Evolutionary conservation across 2,888 invertebrate species (phyloP), one percentile per base, ranked within the genome.

Genomic region (Caenorhabditis sulstoni): DNA sequence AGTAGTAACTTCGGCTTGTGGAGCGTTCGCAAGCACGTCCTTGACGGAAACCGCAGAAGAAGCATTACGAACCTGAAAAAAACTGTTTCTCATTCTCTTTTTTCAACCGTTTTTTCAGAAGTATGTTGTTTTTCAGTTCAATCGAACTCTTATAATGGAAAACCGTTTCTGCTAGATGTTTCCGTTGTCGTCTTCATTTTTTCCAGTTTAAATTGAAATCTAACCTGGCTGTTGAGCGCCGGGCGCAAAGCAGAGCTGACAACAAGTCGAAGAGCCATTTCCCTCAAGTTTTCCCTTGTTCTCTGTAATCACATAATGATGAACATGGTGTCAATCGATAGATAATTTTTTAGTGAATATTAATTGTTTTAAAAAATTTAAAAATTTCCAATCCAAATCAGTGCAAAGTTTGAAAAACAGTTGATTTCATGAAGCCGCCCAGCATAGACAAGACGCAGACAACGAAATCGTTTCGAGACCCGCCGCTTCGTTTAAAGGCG

Each of bases 1-100:
- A 52, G 83, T 84, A 45, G 86, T 74, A 22, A 83, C 85, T 37
- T 86, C 86, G 12, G 85, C 82, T 18, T 81, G 77, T 52, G 86
- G 83, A 16, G 79, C 81, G 23, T 67, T 75, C 44, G 77, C 79
- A 20, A 86, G 79, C 37, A 86, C 84, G 29, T 86, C 83, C 44
- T 82, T 82, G 35, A 82, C 81, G 9, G 86, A 82, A 12, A 83
- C 73, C 23, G 84, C 82, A 5, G 83, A 81, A 50, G 73, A 73
- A 22, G 82, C 83, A 41, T 82, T 83, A 50, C 86, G 79, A 9
- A 79, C 77, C 85, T 85, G 22, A 9, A 67, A 44, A 62, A 53
- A 35, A 35, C 49, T 18, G n/a, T 18, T 18, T 47, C 41, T 22
- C 41, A 4, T 12, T 29, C 7, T 7, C 3, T 41, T 41, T 41